A percentile compares a stretch with the other conserved stretches of the same genome.
These are phyloP conservation scores for Tricholauxania praeusta DNA, from an alignment of 2,888 invertebrate species.

Conservation along the genomic window DNA sequence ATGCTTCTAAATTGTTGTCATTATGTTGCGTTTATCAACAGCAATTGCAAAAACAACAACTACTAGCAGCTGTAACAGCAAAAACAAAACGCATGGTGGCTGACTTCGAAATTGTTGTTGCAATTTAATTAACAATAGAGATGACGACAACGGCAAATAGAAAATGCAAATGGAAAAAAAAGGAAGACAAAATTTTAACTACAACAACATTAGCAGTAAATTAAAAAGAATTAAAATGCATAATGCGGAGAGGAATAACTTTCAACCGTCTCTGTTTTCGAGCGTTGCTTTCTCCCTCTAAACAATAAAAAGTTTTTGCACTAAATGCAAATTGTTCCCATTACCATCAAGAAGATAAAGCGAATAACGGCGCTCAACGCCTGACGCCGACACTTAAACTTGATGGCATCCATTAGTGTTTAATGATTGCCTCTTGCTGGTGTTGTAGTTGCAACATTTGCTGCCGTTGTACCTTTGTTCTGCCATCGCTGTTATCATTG, in stretches of 20 bases:
- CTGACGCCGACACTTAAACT: constrained; percentile 5
- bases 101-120: background rate
- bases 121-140: background rate
- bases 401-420: constrained; percentile 9
- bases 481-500: too few species aligned
- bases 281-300: background rate
- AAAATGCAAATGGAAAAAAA: background rate
- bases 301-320: background rate
- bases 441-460: background rate
- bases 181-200: too few species aligned
- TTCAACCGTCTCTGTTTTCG: background rate
- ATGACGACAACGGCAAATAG: too few species aligned
- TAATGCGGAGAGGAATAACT: background rate
- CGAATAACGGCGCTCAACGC: background rate
- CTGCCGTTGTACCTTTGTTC: too few species aligned
- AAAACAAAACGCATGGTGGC: background rate
- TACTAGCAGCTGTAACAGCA: background rate
- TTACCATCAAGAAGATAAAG: constrained; percentile 2
- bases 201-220: too few species aligned
- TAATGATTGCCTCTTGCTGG: background rate
- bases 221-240: too few species aligned
- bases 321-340: constrained; percentile 11
- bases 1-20: constrained; percentile 14
- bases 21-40: constrained; percentile 23
- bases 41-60: background rate